Percentiles rank a stretch among this genome's conserved stretches.
Evolutionary conservation across 2,113 vertebrate genomes (phyloP).

Genomic region (Euleptes europaea): DNA sequence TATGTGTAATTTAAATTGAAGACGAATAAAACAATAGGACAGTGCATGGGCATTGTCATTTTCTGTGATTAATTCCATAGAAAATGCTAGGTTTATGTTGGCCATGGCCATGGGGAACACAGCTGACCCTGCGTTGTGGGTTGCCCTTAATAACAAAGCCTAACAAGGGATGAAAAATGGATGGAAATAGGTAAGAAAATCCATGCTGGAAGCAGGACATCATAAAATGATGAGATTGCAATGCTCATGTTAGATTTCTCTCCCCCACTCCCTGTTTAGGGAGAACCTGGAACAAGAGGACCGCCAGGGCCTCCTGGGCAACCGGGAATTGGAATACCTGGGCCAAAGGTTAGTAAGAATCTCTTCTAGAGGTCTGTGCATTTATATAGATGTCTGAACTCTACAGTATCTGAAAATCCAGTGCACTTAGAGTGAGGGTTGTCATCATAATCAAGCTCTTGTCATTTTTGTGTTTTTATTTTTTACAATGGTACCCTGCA

Average conservation of each 20-base stretch:
- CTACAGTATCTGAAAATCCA: not conserved
- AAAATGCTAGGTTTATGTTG: too few relatives aligned
- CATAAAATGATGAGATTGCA: not conserved
- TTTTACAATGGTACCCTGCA: too few relatives aligned
- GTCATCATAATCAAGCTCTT: not conserved
- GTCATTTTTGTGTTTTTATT: not conserved
- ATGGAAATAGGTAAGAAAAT: too few relatives aligned
- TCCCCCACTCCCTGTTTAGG: conserved; percentile 63
- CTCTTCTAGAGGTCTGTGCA: rapidly evolving
- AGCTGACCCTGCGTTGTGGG: too few relatives aligned
- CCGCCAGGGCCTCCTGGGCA: conserved; percentile 73
- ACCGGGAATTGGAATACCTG: conserved; percentile 70
- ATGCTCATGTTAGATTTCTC: not conserved
- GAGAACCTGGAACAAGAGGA: conserved; percentile 78
- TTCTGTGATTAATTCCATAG: too few relatives aligned
- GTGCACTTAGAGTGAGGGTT: not conserved
- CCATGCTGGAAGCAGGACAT: too few relatives aligned
- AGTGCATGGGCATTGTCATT: too few relatives aligned
- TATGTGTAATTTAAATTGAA: too few relatives aligned
- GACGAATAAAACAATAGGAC: too few relatives aligned
- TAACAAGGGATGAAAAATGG: too few relatives aligned
- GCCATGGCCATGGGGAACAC: too few relatives aligned
- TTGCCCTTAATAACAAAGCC: too few relatives aligned
- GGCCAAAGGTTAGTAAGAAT: conserved; percentile 77
- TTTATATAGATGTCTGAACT: not conserved